Evolutionary conservation across 2,888 invertebrate genomes (phyloP), one percentile per base, ranked within the genome.

Genomic region (Agonopterix subpropinquella): DNA sequence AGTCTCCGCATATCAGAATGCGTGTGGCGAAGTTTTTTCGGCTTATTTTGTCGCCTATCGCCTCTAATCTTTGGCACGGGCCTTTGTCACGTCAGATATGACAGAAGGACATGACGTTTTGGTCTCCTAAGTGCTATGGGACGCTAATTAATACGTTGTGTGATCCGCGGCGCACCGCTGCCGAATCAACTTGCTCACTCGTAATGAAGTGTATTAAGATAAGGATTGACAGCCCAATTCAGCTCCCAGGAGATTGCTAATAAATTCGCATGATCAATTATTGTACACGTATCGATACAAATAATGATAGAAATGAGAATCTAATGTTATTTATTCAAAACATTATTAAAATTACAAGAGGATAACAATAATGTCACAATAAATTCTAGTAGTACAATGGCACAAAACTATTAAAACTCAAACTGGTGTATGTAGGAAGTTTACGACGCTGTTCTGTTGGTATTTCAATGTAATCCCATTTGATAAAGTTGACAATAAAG

Each of bases 401-500:
- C 13, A 55, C 51, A 41, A 57, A 59, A 64, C 67, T 66, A 70
- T 73, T 72, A 74, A 74, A 73, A 65, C 58, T 56, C 62, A 56
- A 61, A 67, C 61, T 59, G 60, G 66, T 66, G 64, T 69, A 62
- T 61, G 59, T 55, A 57, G 57, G 54, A 61, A 61, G 52, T 77
- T 79, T 73, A 79, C 67, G 73, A 71, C 54, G 59, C 59, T 57
- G 58, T 61, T 59, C 58, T 64, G 63, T 65, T 64, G 67, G 68
- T 71, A 67, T 73, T 73, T 62, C 62, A 56, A 65, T 62, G 69
- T 70, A 67, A 71, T 70, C 63, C 61, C 60, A 57, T 73, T 71
- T 73, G 70, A 77, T 70, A 76, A 73, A 75, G 62, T 71, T 69
- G 75, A 72, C 70, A 73, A 71, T 77, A 75, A 79, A 80, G 68